Evolutionary conservation across 2,888 invertebrate genomes (phyloP), one percentile per base, ranked within the genome.

Genomic region (Mactromeris polynyma): DNA sequence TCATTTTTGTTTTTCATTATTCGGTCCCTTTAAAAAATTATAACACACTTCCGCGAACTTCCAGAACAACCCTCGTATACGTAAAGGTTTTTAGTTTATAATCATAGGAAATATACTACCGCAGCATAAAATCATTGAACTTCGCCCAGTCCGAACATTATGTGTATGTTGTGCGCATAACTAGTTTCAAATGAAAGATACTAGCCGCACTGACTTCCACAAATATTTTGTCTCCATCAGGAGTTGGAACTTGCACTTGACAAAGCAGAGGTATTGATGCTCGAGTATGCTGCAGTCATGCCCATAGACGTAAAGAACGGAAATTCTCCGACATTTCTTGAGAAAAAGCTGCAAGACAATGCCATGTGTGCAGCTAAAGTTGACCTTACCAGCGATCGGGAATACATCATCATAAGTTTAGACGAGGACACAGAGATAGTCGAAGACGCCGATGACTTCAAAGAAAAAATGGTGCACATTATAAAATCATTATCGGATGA

Each of bases 401-500:
- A 14, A 17, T 36, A 31, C 21, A 77, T 36, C 36, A 77, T 21
- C 21, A 33, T 40, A 77, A 17, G 77, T 77, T 36, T 40, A 77
- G 38, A 77, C 17, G 21, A 19, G 26, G 58, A 64, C n/a, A 9
- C n/a, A 64, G 58, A 64, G 1, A 6, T 26, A 26, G 26, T 77
- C 21, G 4, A 36, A 77, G 77, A 77, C 11, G 36, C 77, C 14
- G 77, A 36, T 77, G 36, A 77, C n/a, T 36, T 77, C 4, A 40
- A 77, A 17, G n/a, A 77, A 7, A 36, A 36, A 36, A 7, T 77
- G 17, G 9, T 21, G 21, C 38, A 33, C 1, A 36, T 40, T 9
- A 38, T 77, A 77, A 33, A 77, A 77, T 77, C 77, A 40, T 33
- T 77, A 77, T 38, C 36, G 21, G n/a, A 21, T 36, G 77, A 77